A percentile compares a stretch with the other conserved stretches of the same genome.
These are phyloP conservation scores for Panurus biarmicus DNA, from an alignment of 2,113 vertebrate genomes.

Conservation along the genomic window DNA sequence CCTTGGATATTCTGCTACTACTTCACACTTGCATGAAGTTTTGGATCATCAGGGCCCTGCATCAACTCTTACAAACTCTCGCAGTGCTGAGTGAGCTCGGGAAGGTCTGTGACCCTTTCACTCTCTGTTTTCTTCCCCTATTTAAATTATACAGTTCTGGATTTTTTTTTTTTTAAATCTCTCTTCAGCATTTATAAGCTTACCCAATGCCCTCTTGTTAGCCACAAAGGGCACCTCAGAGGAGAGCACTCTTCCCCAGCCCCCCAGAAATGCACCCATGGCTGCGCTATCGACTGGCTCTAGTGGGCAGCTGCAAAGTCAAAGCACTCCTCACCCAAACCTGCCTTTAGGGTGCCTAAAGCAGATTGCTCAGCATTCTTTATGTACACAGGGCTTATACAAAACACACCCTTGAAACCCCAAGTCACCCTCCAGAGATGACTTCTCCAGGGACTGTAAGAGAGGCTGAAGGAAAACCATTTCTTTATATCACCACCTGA, in stretches of 20 bases:
- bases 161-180: too few species aligned
- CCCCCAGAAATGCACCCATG: neutral
- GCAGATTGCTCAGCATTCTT: neutral
- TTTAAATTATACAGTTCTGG: neutral
- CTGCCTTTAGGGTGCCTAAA: neutral
- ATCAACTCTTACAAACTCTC: neutral
- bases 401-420: neutral
- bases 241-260: neutral
- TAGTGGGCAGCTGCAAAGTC: neutral
- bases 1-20: neutral
- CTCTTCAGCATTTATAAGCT: neutral
- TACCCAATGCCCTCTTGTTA: neutral
- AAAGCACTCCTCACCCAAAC: neutral
- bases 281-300: neutral
- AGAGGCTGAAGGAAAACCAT: neutral
- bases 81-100: neutral
- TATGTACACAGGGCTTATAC: rapidly evolving
- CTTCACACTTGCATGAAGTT: neutral
- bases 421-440: neutral
- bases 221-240: neutral
- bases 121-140: neutral
- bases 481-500: neutral
- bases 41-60: neutral
- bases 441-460: neutral
- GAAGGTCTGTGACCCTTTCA: neutral